These are phyloP conservation scores for Archocentrus centrarchus DNA, from an alignment of 2,113 vertebrate species.

Conservation along the genomic window DNA sequence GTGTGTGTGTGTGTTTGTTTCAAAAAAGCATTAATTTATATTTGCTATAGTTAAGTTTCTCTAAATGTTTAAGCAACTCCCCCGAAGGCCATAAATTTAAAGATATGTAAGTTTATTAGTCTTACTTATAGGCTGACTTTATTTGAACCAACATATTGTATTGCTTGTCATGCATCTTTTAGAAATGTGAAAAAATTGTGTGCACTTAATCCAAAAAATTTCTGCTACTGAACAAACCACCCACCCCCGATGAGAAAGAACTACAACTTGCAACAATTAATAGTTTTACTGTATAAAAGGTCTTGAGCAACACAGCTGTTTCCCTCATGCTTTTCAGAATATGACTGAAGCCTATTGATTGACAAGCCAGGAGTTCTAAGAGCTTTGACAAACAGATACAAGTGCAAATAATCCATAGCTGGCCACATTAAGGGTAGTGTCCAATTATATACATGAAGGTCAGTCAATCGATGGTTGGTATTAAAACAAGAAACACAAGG, in stretches of 20 bases:
- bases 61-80: slow-evolving; percentile 6
- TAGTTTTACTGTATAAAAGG: background rate
- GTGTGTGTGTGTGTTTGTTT: no score
- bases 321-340: slow-evolving; percentile 48
- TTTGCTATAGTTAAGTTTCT: background rate
- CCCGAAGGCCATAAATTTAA: background rate
- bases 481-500: slow-evolving; percentile 82
- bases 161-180: background rate
- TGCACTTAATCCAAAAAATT: background rate
- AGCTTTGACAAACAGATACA: slow-evolving; percentile 77
- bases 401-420: slow-evolving; percentile 80
- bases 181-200: background rate
- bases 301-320: background rate
- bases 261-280: background rate
- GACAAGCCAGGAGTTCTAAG: slow-evolving; percentile 69
- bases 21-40: background rate
- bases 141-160: background rate
- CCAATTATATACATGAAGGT: slow-evolving; percentile 84
- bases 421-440: slow-evolving; percentile 68
- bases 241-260: background rate
- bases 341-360: slow-evolving; percentile 72
- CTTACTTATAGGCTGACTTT: background rate
- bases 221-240: background rate
- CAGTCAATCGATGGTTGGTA: slow-evolving; percentile 78
- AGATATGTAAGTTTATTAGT: background rate